Evolutionary conservation across 2,888 invertebrate species (phyloP).

Genomic region (Conops quadrifasciatus): DNA sequence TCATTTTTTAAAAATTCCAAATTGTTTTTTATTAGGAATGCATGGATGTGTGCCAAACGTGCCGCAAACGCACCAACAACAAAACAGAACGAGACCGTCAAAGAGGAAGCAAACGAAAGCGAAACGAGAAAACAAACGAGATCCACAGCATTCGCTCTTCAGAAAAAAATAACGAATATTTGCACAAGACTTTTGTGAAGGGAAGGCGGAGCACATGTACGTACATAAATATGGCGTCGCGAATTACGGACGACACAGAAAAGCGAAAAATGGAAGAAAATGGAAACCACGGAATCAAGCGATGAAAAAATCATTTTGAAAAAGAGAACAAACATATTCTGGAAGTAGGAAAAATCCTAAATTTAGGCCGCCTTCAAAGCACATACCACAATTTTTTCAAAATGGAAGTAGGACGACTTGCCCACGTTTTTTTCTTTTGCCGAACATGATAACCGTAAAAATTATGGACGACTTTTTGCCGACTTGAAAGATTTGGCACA

Average conservation of each 20-base stretch:
- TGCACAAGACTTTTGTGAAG: background rate
- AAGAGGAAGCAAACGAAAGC: conserved; percentile 15
- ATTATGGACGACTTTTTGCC: too few species aligned
- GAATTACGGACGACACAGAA: conserved; percentile 24
- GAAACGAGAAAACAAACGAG: conserved; percentile 28
- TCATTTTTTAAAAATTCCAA: background rate
- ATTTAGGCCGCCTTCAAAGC: too few species aligned
- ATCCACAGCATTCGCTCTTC: conserved; percentile 23
- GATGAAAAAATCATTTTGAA: background rate
- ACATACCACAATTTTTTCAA: too few species aligned
- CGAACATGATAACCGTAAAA: background rate
- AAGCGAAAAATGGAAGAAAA: conserved; percentile 24
- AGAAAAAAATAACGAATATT: background rate
- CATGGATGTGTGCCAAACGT: conserved; percentile 19
- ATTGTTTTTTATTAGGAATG: conserved; percentile 30
- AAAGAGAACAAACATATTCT: background rate
- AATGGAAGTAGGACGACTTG: background rate
- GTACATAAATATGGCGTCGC: conserved; percentile 61
- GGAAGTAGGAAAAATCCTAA: too few species aligned
- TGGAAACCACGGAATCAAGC: conserved; percentile 18
- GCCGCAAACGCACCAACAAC: conserved; percentile 31
- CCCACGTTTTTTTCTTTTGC: background rate
- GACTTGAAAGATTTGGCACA: too few species aligned
- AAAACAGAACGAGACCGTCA: background rate
- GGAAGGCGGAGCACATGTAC: conserved; percentile 38